phyloP scores from a whole-genome alignment of 2,113 vertebrate species.

The Channa argus region DNA sequence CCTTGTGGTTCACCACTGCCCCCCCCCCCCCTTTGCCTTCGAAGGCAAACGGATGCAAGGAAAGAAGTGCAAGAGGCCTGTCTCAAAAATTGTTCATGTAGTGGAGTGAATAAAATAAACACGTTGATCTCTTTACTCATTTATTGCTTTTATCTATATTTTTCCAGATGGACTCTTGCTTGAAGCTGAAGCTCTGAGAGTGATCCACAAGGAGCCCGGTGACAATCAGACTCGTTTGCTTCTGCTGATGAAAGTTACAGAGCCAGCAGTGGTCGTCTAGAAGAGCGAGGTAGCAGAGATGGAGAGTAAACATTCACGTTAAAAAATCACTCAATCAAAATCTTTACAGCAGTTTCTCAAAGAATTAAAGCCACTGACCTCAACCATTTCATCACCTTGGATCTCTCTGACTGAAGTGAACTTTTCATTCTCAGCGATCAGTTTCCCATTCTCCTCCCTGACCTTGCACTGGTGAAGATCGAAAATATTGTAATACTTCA shows the following conservation, averaged over 20 bases:
- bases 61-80: too few relatives aligned
- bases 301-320: neutral
- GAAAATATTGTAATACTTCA: neutral
- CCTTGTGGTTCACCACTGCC: too few relatives aligned
- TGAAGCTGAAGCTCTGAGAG: neutral
- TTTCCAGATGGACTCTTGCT: neutral
- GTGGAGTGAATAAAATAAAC: neutral
- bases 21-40: too few relatives aligned
- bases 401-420: conserved; percentile 86
- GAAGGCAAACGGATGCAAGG: too few relatives aligned
- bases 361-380: conserved; percentile 78
- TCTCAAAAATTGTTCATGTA: too few relatives aligned
- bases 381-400: conserved; percentile 87
- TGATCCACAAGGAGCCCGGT: neutral
- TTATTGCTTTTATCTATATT: neutral
- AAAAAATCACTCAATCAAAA: neutral
- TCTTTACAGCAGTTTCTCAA: neutral
- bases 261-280: conserved; percentile 82
- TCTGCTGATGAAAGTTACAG: conserved; percentile 82
- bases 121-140: neutral
- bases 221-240: conserved; percentile 79
- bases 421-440: conserved; percentile 83
- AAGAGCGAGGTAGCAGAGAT: conserved; percentile 13
- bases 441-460: conserved; percentile 83
- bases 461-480: conserved; percentile 80